Evolutionary conservation across 2,797 vertebrate genomes (phyloP).

Genomic region (Pseudochirops cupreus): DNA sequence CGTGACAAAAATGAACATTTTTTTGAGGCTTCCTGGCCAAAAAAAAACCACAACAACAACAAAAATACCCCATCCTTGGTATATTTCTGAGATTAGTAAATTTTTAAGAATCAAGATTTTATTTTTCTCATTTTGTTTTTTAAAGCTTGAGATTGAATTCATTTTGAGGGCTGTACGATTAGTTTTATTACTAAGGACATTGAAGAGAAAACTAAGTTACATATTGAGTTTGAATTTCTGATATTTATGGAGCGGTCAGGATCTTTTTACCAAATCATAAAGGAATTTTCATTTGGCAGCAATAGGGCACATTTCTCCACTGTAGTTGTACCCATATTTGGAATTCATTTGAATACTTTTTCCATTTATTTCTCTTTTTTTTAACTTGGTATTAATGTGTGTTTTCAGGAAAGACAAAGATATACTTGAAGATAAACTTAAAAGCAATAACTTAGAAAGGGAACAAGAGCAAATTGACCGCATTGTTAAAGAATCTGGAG

Average conservation of each 20-base stretch:
- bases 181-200: neutral
- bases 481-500: constrained; percentile 93
- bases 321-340: neutral
- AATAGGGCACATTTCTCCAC: neutral
- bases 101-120: constrained; percentile 28
- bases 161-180: constrained; percentile 20
- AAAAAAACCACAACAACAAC: neutral
- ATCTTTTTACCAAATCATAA: neutral
- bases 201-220: neutral
- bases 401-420: constrained; percentile 93
- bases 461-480: constrained; percentile 96
- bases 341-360: constrained; percentile 28
- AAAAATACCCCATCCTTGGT: constrained; percentile 8
- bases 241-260: neutral
- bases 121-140: neutral
- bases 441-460: constrained; percentile 87
- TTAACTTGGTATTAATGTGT: constrained; percentile 30
- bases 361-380: neutral
- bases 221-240: neutral
- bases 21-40: neutral
- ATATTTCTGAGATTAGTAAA: constrained; percentile 21
- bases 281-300: neutral
- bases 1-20: neutral
- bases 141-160: constrained; percentile 21
- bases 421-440: constrained; percentile 91